Percentiles rank a stretch among this genome's conserved stretches.
Evolutionary conservation across 2,113 vertebrate species (phyloP).

Genomic region (Scomber japonicus): DNA sequence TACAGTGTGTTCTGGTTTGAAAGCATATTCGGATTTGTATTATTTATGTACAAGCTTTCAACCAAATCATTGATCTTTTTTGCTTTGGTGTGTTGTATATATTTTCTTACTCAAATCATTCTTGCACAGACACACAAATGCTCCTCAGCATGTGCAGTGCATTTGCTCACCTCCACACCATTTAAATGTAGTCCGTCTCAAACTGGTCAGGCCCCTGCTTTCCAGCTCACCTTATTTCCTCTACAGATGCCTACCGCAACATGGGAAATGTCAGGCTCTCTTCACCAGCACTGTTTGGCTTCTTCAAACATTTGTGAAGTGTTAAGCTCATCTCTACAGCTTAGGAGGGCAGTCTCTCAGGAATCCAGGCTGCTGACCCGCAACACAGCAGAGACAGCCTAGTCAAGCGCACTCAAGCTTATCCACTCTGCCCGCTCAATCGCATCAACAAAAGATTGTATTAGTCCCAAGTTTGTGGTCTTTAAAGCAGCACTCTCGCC

Average conservation of each 20-base stretch:
- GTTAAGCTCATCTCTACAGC: conserved; percentile 78
- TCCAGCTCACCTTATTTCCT: conserved; percentile 70
- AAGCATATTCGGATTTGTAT: conserved; percentile 22
- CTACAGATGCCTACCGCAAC: conserved; percentile 67
- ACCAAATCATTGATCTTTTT: conserved; percentile 52
- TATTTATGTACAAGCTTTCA: conserved; percentile 42
- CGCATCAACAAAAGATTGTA: conserved; percentile 73
- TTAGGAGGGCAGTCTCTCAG: conserved; percentile 75
- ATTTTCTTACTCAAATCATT: conserved; percentile 44
- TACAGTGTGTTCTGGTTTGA: conserved; percentile 43
- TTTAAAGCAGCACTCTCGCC: conserved; percentile 64
- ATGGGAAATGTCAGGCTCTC: conserved; percentile 75
- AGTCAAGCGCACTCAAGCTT: conserved; percentile 73
- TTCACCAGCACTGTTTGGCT: conserved; percentile 69
- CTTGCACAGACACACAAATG: conserved; percentile 21
- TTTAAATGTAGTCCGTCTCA: conserved; percentile 69
- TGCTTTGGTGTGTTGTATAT: conserved; percentile 42
- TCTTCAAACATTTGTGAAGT: conserved; percentile 82
- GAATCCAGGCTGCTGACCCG: conserved; percentile 70
- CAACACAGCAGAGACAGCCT: conserved; percentile 71
- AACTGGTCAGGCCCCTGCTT: conserved; percentile 53
- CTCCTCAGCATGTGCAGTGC: conserved; percentile 18
- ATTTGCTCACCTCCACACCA: conserved; percentile 37
- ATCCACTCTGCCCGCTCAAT: conserved; percentile 67
- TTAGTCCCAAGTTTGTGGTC: conserved; percentile 72